Evolutionary conservation across 2,888 invertebrate species (phyloP).

Genomic region (Micoletzkya japonica): DNA sequence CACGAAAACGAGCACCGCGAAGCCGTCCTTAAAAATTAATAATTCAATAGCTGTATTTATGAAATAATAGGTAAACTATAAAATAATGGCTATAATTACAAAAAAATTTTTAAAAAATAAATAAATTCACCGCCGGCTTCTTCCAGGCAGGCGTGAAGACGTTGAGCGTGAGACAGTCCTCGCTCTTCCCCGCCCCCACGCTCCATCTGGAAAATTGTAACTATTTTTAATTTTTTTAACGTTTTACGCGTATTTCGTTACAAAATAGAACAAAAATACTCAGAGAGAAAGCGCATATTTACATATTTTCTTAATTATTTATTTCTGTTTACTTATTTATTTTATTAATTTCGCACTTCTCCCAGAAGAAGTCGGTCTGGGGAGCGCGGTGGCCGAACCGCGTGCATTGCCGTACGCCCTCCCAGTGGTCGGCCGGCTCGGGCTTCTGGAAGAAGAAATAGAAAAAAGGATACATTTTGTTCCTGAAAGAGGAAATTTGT

Average conservation of each 20-base stretch:
- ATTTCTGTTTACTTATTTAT: not conserved
- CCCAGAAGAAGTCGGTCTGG: constrained; percentile 52
- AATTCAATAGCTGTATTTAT: not conserved
- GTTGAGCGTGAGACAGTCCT: constrained; percentile 57
- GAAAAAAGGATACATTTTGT: too few species aligned
- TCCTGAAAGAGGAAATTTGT: too few species aligned
- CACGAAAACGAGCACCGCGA: constrained; percentile 49
- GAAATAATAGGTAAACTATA: constrained; percentile 4
- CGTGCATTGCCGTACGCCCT: constrained; percentile 39
- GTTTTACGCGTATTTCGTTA: too few species aligned
- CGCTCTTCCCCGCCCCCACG: constrained; percentile 46
- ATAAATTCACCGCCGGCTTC: constrained; percentile 18
- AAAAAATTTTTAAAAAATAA: not conserved
- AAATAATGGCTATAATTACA: not conserved
- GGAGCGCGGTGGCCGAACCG: constrained; percentile 46
- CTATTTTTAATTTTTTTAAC: too few species aligned
- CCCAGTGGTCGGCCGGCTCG: constrained; percentile 48
- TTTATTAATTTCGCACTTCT: constrained; percentile 26
- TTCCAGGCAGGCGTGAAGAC: constrained; percentile 53
- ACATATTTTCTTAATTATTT: not conserved
- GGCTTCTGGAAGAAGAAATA: constrained; percentile 45
- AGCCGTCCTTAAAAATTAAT: constrained; percentile 33
- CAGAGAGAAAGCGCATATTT: not conserved
- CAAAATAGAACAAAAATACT: too few species aligned
- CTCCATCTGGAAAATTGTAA: not conserved